Evolutionary conservation across 2,888 invertebrate genomes (phyloP).

Genomic region (Ormyrus nitidulus): DNA sequence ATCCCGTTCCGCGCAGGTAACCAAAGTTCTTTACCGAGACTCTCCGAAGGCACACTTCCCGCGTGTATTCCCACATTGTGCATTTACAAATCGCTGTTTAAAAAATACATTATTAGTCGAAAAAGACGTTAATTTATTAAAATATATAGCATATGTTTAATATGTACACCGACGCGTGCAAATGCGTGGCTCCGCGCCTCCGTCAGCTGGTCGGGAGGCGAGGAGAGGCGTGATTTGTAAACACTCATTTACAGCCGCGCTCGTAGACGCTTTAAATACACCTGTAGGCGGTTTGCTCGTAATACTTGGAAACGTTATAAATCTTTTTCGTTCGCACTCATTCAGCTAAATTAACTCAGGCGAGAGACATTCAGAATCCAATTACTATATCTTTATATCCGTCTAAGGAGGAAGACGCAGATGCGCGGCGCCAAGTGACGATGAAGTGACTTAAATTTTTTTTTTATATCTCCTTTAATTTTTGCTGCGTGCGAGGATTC

Average conservation of each 20-base stretch:
- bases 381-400: conserved; percentile 16
- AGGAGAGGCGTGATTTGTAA: conserved; percentile 10
- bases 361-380: conserved; percentile 8
- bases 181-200: background rate
- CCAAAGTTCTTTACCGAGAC: background rate
- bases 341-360: background rate
- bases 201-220: background rate
- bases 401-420: conserved; percentile 36
- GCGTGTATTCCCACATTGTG: conserved; percentile 21
- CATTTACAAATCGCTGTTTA: conserved; percentile 23
- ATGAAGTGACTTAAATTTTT: conserved; percentile 1
- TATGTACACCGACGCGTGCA: conserved; percentile 50
- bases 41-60: conserved; percentile 22
- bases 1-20: background rate
- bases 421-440: conserved; percentile 2
- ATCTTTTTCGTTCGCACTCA: conserved; percentile 35
- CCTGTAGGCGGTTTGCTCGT: conserved; percentile 62
- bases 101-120: conserved; percentile 60
- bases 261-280: conserved; percentile 59
- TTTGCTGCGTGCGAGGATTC: conserved; percentile 19
- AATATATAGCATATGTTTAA: conserved; percentile 61
- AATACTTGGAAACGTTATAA: conserved; percentile 61
- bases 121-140: conserved; percentile 68
- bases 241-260: background rate
- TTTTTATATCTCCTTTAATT: background rate